A percentile compares a stretch with the other conserved stretches of the same genome.
phyloP scores from a whole-genome alignment of 2,797 vertebrate genomes.

The Molossus molossus region DNA sequence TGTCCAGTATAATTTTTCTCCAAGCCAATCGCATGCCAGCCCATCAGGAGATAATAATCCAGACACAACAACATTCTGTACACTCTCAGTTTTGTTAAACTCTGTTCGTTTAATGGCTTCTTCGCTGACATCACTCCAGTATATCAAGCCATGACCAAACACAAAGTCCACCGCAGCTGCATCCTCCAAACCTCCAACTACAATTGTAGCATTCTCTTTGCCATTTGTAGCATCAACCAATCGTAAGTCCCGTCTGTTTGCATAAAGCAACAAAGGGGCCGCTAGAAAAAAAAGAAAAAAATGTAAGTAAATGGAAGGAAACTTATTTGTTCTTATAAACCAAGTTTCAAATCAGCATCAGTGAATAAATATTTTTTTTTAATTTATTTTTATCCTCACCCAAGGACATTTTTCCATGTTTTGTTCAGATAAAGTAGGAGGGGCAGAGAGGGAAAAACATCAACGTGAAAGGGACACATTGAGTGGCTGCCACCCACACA shows the following conservation, averaged over 20 bases:
- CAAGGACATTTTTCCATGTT: too few relatives aligned
- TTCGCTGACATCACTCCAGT: constrained; percentile 99
- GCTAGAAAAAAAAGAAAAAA: constrained; percentile 80
- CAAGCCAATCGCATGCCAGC: constrained; percentile 98
- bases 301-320: constrained; percentile 76
- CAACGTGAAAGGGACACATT: too few relatives aligned
- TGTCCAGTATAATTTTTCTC: constrained; percentile 98
- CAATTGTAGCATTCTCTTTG: constrained; percentile 95
- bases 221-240: constrained; percentile 95
- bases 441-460: too few relatives aligned
- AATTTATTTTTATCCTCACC: too few relatives aligned
- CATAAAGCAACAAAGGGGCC: constrained; percentile 96
- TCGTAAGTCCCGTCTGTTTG: constrained; percentile 96
- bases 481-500: too few relatives aligned
- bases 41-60: constrained; percentile 97
- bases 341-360: constrained; percentile 62
- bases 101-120: constrained; percentile 97
- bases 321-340: constrained; percentile 1
- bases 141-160: constrained; percentile 94
- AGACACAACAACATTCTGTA: constrained; percentile 94
- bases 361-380: constrained; percentile 8
- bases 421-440: too few relatives aligned
- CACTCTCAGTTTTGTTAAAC: constrained; percentile 92
- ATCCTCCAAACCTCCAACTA: constrained; percentile 97
- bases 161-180: constrained; percentile 98